phyloP scores from a whole-genome alignment of 2,888 invertebrate genomes.

The Argyresthia albistria region DNA sequence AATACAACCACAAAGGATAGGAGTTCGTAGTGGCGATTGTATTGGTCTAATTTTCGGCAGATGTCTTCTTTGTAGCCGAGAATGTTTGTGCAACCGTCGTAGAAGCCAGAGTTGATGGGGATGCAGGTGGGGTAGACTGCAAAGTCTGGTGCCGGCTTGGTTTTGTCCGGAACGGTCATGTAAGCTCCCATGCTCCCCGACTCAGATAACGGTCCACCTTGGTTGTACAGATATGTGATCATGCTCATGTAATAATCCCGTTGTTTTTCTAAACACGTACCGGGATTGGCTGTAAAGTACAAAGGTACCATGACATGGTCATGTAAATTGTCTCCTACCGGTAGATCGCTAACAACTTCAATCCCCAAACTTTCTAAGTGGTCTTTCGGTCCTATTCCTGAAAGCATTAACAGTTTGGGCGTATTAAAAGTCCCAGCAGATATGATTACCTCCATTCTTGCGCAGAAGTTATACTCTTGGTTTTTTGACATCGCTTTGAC shows the following conservation, averaged over 20 bases:
- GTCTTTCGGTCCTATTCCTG: conserved; percentile 43
- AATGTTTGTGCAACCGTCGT: conserved; percentile 22
- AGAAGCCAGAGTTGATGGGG: conserved; percentile 20
- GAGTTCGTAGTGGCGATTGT: conserved; percentile 31
- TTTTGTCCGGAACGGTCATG: conserved; percentile 18
- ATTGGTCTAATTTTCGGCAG: conserved; percentile 26
- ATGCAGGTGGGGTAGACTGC: conserved; percentile 44
- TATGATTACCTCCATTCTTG: conserved; percentile 39
- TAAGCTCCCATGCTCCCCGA: conserved; percentile 40
- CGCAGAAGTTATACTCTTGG: conserved; percentile 24
- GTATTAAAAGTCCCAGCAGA: conserved; percentile 51
- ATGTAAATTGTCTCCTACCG: conserved; percentile 48
- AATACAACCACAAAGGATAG: conserved; percentile 37
- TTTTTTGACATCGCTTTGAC: conserved; percentile 22
- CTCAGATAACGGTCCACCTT: conserved; percentile 28
- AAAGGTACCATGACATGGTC: conserved; percentile 46
- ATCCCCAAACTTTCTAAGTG: conserved; percentile 30
- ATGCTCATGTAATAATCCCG: conserved; percentile 24
- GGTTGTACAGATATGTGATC: conserved; percentile 39
- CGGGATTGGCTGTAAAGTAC: conserved; percentile 33
- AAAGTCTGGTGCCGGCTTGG: conserved; percentile 36
- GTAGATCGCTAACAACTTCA: conserved; percentile 30
- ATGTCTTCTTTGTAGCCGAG: conserved; percentile 30
- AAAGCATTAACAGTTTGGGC: conserved; percentile 42
- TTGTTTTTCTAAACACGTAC: conserved; percentile 28